These are phyloP conservation scores for Axea sp. DNA, from an alignment of 2,888 invertebrate species.

Conservation along the genomic window DNA sequence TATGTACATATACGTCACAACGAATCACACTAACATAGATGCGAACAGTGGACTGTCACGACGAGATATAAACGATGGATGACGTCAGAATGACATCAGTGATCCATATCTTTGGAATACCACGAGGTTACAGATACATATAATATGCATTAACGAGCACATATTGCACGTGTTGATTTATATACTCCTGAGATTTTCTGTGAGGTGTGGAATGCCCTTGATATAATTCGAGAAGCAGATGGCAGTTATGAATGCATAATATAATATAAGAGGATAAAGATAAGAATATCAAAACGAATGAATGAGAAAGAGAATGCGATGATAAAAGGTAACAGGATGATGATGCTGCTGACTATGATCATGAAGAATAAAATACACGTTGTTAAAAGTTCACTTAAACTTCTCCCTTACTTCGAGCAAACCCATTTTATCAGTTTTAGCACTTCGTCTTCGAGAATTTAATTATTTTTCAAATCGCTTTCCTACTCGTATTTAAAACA, in stretches of 20 bases:
- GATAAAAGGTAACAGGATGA: slow-evolving; percentile 28
- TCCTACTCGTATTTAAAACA: no score
- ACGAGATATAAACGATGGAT: slow-evolving; percentile 76
- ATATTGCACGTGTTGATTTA: slow-evolving; percentile 58
- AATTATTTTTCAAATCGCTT: no score
- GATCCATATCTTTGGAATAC: slow-evolving; percentile 75
- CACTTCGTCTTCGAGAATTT: no score
- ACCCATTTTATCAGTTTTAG: no score
- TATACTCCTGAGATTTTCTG: slow-evolving; percentile 51
- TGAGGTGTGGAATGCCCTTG: slow-evolving; percentile 64
- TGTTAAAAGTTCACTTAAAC: no score
- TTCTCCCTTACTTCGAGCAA: no score
- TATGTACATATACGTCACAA: slow-evolving; percentile 65
- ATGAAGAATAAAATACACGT: slow-evolving; percentile 57
- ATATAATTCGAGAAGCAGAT: slow-evolving; percentile 66
- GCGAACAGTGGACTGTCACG: slow-evolving; percentile 75
- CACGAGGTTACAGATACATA: slow-evolving; percentile 62
- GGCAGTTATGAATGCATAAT: slow-evolving; percentile 65
- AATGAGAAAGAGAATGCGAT: slow-evolving; percentile 31
- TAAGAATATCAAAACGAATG: slow-evolving; percentile 41
- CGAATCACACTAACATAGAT: slow-evolving; percentile 70
- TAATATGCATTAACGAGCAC: slow-evolving; percentile 60
- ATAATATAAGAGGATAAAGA: slow-evolving; percentile 64
- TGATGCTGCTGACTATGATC: slow-evolving; percentile 32
- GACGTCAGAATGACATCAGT: slow-evolving; percentile 79